Evolutionary conservation across 2,888 invertebrate species (phyloP).

Genomic region (Temnothorax ravouxi): DNA sequence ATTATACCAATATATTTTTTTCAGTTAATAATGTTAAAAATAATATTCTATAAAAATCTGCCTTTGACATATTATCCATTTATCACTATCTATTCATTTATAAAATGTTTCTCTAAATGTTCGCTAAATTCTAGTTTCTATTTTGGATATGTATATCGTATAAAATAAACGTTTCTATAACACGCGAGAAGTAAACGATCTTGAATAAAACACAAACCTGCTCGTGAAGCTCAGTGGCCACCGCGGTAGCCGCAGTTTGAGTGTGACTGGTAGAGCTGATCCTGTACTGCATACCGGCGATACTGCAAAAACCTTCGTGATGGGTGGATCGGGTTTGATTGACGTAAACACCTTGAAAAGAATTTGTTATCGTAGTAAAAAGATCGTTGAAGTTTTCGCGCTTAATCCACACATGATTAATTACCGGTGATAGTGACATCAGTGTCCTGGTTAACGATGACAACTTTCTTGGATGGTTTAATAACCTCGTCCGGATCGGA

Average conservation of each 20-base stretch:
- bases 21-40: background rate
- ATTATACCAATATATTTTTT: background rate
- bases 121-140: background rate
- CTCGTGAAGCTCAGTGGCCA: slow-evolving; percentile 88
- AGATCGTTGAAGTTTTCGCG: slow-evolving; percentile 27
- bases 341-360: slow-evolving; percentile 90
- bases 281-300: slow-evolving; percentile 94
- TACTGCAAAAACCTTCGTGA: slow-evolving; percentile 94
- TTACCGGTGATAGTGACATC: slow-evolving; percentile 94
- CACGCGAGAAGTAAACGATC: background rate
- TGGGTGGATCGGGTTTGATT: slow-evolving; percentile 92
- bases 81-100: background rate
- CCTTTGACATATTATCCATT: background rate
- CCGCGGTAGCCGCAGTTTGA: slow-evolving; percentile 94
- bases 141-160: background rate
- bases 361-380: slow-evolving; percentile 43
- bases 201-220: slow-evolving; percentile 77
- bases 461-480: slow-evolving; percentile 88
- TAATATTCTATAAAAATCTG: background rate
- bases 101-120: background rate
- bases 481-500: slow-evolving; percentile 83
- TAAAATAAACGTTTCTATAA: background rate
- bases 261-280: slow-evolving; percentile 95
- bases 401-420: slow-evolving; percentile 52
- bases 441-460: slow-evolving; percentile 94